Conservation (phyloP, 1,140 invertebrate species). For the Drosophila burlai region DNA sequence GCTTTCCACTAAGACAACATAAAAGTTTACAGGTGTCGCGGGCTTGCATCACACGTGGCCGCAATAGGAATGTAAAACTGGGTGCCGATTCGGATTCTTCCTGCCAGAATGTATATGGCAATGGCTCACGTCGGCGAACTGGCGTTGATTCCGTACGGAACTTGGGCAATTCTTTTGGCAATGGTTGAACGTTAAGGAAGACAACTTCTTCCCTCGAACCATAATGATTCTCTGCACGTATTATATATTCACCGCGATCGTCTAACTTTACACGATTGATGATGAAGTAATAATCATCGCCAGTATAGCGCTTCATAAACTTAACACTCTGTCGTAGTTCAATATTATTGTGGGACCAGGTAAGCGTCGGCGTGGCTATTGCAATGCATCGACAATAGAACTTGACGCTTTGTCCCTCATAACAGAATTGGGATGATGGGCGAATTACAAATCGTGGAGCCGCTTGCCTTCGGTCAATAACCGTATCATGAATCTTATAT, state of each 20-base stretch:
- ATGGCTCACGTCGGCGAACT: constrained; percentile 91
- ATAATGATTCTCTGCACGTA: constrained; percentile 98
- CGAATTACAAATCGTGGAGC: constrained; percentile 98
- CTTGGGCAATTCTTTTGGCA: constrained; percentile 92
- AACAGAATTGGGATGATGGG: constrained; percentile 97
- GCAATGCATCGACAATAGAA: constrained; percentile 99
- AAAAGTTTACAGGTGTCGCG: constrained; percentile 98
- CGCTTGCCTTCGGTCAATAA: constrained; percentile 98
- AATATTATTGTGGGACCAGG: constrained; percentile 97
- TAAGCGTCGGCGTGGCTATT: constrained; percentile 96
- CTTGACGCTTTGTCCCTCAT: constrained; percentile 98
- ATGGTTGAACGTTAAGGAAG: constrained; percentile 98
- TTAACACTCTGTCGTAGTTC: constrained; percentile 99
- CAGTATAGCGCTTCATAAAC: constrained; percentile 99
- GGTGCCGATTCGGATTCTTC: constrained; percentile 96
- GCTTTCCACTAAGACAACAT: constrained; percentile 97
- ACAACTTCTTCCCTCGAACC: constrained; percentile 98
- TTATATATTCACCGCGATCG: constrained; percentile 98
- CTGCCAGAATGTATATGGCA: constrained; percentile 92
- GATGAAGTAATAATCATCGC: constrained; percentile 98
- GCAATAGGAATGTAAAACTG: constrained; percentile 97
- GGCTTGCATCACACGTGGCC: constrained; percentile 99
- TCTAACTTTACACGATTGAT: constrained; percentile 98
- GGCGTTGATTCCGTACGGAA: constrained; percentile 91
- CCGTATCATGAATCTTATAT: constrained; percentile 98